Base-by-base conservation (phyloP, 2,797 vertebrate genomes). In the Melanotaenia trifasciata region DNA sequence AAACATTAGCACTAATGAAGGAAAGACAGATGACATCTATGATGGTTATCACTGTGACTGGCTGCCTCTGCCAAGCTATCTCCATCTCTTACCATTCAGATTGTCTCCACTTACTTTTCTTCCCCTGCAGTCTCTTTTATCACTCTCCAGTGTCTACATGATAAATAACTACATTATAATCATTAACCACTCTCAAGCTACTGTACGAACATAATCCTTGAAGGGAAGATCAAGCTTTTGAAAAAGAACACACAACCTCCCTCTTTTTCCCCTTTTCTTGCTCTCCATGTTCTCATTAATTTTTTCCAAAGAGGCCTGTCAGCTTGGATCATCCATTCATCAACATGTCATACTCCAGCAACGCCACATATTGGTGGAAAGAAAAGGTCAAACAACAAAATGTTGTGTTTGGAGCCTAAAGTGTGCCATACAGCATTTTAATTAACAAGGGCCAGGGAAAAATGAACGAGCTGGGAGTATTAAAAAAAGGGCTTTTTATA, bases 391-490 rank as follows among this genome's bases (percentile, higher is more conserved):
- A 84, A 88, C 89, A 89, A 86, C 88, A 86, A 86, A 89, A 90
- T 90, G 77, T 83, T 80, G 78, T 89, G 86, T 89, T 93, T 74
- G 81, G 86, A 83, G 87, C 88, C 79, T 85, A 90, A 94, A 91
- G 89, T 92, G 89, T 79, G 83, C 83, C 80, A 90, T 91, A 94
- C 92, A 92, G 92, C 90, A 87, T 92, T 94, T 92, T 93, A 92
- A 93, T 94, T 92, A 94, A 94, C 81, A 84, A 84, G 9, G 65
- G 63, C 66, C 64, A 33, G 84, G 90, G 87, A 90, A 90, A 88
- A 89, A 92, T 86, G 86, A 90, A 90, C 84, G 76, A 89, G 72
- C 58, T 40, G 79, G 81, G 84, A 78, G 84, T 78, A 61, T 74
- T 81, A 74, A 63, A 79, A 64, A 61, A 72, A 62, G 65, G 64